Percentiles rank a stretch among this genome's conserved stretches.
These are phyloP conservation scores for Acanthisitta chloris DNA, from an alignment of 2,113 vertebrate genomes.

Conservation along the genomic window DNA sequence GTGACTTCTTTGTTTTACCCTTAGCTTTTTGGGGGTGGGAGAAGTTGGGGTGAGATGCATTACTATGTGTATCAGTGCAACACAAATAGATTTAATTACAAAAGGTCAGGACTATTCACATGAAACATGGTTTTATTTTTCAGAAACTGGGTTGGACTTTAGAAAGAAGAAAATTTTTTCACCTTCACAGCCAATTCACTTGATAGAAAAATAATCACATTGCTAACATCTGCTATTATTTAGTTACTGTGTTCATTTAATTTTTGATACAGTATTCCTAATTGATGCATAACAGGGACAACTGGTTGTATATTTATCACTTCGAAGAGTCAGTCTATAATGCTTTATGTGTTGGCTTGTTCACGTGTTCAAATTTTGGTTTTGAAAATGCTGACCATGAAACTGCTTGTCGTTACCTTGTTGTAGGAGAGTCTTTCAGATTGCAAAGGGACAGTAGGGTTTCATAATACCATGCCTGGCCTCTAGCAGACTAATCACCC, in stretches of 20 bases:
- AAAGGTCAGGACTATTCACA: background rate
- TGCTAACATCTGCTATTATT: background rate
- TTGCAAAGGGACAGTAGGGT: background rate
- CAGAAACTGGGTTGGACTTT: background rate
- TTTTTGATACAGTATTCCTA: background rate
- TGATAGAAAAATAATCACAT: background rate
- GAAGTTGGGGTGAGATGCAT: background rate
- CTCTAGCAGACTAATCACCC: background rate
- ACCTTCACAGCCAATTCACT: background rate
- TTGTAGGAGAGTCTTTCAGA: background rate
- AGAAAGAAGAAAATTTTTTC: background rate
- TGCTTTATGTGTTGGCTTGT: background rate
- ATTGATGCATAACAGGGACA: background rate
- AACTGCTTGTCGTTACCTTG: accelerated
- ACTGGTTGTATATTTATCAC: background rate
- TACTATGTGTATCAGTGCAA: background rate
- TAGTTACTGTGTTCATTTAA: background rate
- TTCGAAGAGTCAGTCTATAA: background rate
- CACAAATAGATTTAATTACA: background rate
- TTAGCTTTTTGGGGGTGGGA: background rate
- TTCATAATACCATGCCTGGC: background rate
- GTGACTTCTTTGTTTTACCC: background rate
- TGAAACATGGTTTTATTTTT: background rate
- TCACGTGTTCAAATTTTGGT: background rate
- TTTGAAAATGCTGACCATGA: background rate